A percentile compares a stretch with the other conserved stretches of the same genome.
phyloP scores from a whole-genome alignment of 1,140 invertebrate genomes.

The Odontomachus brunneus region DNA sequence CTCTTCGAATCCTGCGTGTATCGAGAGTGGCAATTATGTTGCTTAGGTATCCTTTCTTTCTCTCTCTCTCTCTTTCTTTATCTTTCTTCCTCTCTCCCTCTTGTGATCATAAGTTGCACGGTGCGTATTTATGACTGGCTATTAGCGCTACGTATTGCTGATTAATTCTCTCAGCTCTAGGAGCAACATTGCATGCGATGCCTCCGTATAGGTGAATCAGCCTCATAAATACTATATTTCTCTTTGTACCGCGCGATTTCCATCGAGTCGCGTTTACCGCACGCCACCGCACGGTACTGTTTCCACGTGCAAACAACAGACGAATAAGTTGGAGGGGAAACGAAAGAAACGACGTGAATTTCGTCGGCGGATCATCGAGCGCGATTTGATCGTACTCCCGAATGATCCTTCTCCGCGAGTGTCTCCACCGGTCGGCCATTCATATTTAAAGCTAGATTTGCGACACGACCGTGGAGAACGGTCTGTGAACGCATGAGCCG shows the following conservation, averaged over 20 bases:
- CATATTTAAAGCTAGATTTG: slow-evolving; percentile 58
- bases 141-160: neutral
- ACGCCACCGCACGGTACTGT: no score
- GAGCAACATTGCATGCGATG: neutral
- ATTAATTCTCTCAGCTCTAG: neutral
- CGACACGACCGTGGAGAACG: neutral
- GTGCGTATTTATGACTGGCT: neutral
- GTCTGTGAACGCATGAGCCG: neutral
- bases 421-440: slow-evolving; percentile 33
- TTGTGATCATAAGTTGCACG: neutral
- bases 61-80: no score
- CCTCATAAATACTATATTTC: no score
- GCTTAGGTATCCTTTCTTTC: neutral
- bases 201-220: no score
- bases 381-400: neutral
- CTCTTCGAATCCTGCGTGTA: neutral
- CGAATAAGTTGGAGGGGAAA: no score
- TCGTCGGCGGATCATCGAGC: neutral
- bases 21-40: neutral
- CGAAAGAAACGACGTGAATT: no score
- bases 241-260: no score
- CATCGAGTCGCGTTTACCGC: no score
- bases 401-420: neutral
- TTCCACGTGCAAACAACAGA: no score
- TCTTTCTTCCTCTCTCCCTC: no score